Percentiles rank a stretch among this genome's conserved stretches.
These are phyloP conservation scores for Frankliniella intonsa DNA, from an alignment of 2,888 invertebrate genomes.

Conservation along the genomic window DNA sequence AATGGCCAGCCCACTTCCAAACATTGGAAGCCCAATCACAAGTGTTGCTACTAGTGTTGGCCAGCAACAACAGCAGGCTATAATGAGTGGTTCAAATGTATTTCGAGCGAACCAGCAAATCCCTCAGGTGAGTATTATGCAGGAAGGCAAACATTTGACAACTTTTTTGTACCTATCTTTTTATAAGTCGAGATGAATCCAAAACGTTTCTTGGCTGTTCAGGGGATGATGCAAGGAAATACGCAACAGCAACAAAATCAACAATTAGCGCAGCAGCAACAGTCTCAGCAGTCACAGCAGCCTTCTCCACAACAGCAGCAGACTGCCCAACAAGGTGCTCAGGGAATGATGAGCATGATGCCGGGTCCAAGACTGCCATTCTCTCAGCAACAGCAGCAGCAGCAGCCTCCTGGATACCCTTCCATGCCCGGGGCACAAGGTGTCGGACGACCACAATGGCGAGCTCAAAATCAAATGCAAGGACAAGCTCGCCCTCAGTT, in stretches of 20 bases:
- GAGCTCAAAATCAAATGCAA: neutral
- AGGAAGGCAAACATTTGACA: no score
- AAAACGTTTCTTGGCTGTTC: neutral
- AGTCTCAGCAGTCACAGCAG: conserved; percentile 39
- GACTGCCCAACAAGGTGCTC: neutral
- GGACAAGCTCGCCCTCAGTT: no score
- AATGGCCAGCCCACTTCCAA: conserved; percentile 53
- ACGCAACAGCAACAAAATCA: conserved; percentile 41
- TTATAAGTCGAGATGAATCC: no score
- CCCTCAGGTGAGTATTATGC: neutral
- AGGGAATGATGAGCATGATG: neutral
- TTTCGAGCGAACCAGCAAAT: neutral
- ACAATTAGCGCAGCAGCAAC: conserved; percentile 41
- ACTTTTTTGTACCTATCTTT: neutral
- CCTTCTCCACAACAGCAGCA: neutral
- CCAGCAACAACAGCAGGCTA: neutral
- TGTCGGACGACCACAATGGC: neutral
- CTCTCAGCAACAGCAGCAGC: conserved; percentile 33
- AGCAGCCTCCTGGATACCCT: conserved; percentile 31
- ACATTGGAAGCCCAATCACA: conserved; percentile 37
- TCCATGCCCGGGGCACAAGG: neutral
- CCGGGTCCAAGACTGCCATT: neutral
- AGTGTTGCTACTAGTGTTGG: conserved; percentile 15
- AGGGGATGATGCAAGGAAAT: neutral
- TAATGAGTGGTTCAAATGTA: neutral